Conservation (phyloP, 2,888 invertebrate species). For the Melanostoma mellinum region DNA sequence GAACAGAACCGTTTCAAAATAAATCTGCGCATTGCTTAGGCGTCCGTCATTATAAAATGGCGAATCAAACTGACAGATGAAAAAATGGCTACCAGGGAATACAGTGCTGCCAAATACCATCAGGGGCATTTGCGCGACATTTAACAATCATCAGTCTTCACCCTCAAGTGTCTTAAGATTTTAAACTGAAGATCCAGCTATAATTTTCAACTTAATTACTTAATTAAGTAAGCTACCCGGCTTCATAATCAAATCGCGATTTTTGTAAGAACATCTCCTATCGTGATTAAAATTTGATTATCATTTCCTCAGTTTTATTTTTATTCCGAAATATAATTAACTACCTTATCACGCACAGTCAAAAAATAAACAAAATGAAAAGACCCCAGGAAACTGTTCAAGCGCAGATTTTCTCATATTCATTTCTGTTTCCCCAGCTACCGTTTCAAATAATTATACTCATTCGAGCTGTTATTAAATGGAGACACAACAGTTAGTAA, state of each 20-base stretch:
- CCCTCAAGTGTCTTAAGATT: too few relatives aligned
- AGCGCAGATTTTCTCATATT: background rate
- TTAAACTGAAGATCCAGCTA: too few relatives aligned
- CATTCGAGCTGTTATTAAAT: background rate
- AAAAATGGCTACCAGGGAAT: too few relatives aligned
- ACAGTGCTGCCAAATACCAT: too few relatives aligned
- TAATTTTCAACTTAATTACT: too few relatives aligned
- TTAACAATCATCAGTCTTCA: too few relatives aligned
- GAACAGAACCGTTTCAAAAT: too few relatives aligned
- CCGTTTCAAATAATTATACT: background rate
- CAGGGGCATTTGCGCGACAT: too few relatives aligned
- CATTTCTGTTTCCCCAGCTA: background rate
- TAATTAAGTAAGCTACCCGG: too few relatives aligned
- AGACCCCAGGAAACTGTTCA: background rate
- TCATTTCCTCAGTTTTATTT: slow-evolving; percentile 7
- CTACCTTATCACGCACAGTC: slow-evolving; percentile 19
- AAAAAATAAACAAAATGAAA: background rate
- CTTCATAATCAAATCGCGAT: background rate
- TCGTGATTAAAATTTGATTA: background rate
- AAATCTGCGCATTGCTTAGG: too few relatives aligned
- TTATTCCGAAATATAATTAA: background rate
- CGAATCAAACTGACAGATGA: too few relatives aligned
- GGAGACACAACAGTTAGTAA: background rate
- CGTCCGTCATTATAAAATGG: too few relatives aligned
- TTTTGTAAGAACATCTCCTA: background rate